These are phyloP conservation scores for Protophormia terraenovae DNA, from an alignment of 2,888 invertebrate genomes.

Conservation along the genomic window DNA sequence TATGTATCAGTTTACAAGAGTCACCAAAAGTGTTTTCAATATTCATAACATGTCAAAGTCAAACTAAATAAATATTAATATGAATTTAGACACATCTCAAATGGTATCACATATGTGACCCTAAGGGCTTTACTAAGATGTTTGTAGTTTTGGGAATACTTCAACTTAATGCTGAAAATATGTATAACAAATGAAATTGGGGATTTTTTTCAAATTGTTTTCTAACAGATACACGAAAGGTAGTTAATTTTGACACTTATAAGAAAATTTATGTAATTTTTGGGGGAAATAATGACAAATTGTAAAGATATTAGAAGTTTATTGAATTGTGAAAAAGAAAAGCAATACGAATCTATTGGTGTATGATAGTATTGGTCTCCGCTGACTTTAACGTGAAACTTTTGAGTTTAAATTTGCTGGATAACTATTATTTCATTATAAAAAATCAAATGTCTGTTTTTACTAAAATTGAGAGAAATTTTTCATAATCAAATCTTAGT, in stretches of 20 bases:
- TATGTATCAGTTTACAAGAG: slow-evolving; percentile 13
- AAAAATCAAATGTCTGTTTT: no score
- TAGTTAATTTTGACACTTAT: slow-evolving; percentile 1
- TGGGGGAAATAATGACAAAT: neutral
- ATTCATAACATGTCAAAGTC: slow-evolving; percentile 56
- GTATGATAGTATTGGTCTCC: no score
- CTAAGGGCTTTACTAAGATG: neutral
- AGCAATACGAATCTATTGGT: neutral
- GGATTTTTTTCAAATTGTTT: neutral
- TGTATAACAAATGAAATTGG: neutral
- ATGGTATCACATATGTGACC: slow-evolving; percentile 17
- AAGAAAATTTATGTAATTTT: neutral
- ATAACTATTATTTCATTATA: no score
- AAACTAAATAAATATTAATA: slow-evolving; percentile 6
- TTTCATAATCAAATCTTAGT: no score
- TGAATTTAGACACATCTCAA: neutral
- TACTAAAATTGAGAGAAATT: no score
- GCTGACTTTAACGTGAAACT: no score
- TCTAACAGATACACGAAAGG: neutral
- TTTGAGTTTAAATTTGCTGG: no score
- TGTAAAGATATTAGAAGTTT: neutral
- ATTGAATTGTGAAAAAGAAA: neutral
- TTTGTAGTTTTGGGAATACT: slow-evolving; percentile 32
- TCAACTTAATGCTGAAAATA: neutral
- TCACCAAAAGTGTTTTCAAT: slow-evolving; percentile 15